Base-by-base conservation (phyloP, 2,797 vertebrate genomes). In the Silurus lanzhouensis region DNA sequence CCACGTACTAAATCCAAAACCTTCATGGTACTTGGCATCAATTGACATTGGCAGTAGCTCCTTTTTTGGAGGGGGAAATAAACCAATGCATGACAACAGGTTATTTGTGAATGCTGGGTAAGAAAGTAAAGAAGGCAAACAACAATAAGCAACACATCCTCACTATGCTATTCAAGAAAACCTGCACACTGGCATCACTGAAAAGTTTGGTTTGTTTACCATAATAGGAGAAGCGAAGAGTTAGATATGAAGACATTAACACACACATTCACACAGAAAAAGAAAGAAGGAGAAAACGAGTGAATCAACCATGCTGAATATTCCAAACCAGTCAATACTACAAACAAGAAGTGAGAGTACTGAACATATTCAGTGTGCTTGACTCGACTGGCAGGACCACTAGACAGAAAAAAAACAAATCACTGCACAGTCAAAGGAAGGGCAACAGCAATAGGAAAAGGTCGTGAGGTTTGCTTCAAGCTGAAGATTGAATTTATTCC, bases 1-100 rank as follows among this genome's bases (percentile, higher is more conserved):
- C 70, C 58, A 75, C 71, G 55, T 19, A 25, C n/a, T 64, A 64
- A 83, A 61, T 75, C 82, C 70, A 72, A 74, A 57, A 83, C 58
- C 17, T 48, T 81, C n/a, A 31, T 31, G 17, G 63, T 81, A 67
- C 17, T 67, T 81, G 79, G 79, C 68, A 58, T 83, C 58, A 75
- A 17, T 64, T 83, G 70, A 63, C 58, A 75, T 38, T 76, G 71
- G 71, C 82, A 66, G 60, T 64, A 14, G 31, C 22, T 52, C 14
- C 44, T 27, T 55, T 66, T 19, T 81, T 46, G 1, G 20, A 8
- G n/a, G 63, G 44, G 2, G 2, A 13, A 12, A 61, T 46, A 44
- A 44, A 10, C 7, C 10, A 44, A 83, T 46, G 81, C 57, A 63
- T 64, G 82, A 52, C 82, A 75, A 74, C n/a, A 63, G 58, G 58